These are phyloP conservation scores for Aphrophora alni DNA, from an alignment of 2,888 invertebrate species.

Conservation along the genomic window DNA sequence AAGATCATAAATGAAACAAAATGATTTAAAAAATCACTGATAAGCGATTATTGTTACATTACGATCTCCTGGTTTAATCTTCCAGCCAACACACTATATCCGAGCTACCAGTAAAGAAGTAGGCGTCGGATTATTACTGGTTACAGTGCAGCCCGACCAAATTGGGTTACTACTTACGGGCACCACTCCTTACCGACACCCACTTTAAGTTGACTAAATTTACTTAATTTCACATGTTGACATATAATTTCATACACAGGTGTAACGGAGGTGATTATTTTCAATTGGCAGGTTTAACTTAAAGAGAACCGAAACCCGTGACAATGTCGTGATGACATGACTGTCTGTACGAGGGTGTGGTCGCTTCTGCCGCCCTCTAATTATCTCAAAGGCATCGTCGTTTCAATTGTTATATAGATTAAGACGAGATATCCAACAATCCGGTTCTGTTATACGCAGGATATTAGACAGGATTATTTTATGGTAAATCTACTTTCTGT, in stretches of 20 bases:
- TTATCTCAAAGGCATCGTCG: background rate
- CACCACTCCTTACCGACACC: constrained; percentile 1
- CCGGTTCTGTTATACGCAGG: too few relatives aligned
- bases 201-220: background rate
- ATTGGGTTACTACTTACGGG: background rate
- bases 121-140: background rate
- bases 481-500: too few relatives aligned
- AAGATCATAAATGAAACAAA: too few relatives aligned
- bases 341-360: background rate
- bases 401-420: background rate
- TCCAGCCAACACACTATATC: background rate
- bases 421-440: too few relatives aligned
- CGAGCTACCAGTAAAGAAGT: background rate
- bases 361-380: background rate
- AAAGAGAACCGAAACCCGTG: background rate
- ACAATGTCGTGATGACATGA: background rate
- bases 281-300: background rate
- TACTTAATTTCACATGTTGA: background rate
- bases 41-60: too few relatives aligned
- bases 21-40: too few relatives aligned
- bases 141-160: background rate
- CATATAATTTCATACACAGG: background rate
- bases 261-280: background rate
- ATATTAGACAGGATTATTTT: too few relatives aligned
- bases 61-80: background rate